Evolutionary conservation across 2,797 vertebrate genomes (phyloP).

Genomic region (Decapterus maruadsi): DNA sequence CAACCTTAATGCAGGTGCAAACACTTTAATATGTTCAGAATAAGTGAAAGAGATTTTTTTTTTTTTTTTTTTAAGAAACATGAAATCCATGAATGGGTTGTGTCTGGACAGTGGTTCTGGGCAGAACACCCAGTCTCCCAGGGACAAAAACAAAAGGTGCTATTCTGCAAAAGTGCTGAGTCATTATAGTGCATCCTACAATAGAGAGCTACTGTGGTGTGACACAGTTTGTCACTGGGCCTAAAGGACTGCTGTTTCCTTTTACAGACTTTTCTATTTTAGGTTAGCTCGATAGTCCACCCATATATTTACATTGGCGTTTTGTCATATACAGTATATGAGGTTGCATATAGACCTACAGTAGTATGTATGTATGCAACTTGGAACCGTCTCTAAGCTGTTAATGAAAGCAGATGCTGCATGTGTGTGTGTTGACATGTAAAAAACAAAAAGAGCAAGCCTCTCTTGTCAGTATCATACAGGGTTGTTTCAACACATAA

Average conservation of each 20-base stretch:
- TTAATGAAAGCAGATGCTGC: neutral
- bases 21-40: neutral
- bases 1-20: neutral
- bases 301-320: too few relatives aligned
- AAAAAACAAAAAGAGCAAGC: conserved; percentile 31
- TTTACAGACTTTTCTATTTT: conserved; percentile 66
- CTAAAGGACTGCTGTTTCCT: conserved; percentile 66
- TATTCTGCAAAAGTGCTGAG: conserved; percentile 73
- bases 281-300: conserved; percentile 28
- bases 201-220: conserved; percentile 68
- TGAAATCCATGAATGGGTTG: conserved; percentile 49
- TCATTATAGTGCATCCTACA: conserved; percentile 69
- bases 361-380: too few relatives aligned
- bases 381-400: neutral
- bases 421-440: neutral
- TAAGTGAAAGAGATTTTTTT: conserved; percentile 2
- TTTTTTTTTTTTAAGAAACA: conserved; percentile 18
- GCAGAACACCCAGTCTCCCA: conserved; percentile 58
- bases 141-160: conserved; percentile 79
- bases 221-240: conserved; percentile 75
- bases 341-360: too few relatives aligned
- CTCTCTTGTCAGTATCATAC: conserved; percentile 68
- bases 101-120: conserved; percentile 54
- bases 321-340: too few relatives aligned
- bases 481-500: conserved; percentile 67